Evolutionary conservation across 2,113 vertebrate genomes (phyloP), one percentile per base, ranked within the genome.

Genomic region (Cynopterus brachyotis): DNA sequence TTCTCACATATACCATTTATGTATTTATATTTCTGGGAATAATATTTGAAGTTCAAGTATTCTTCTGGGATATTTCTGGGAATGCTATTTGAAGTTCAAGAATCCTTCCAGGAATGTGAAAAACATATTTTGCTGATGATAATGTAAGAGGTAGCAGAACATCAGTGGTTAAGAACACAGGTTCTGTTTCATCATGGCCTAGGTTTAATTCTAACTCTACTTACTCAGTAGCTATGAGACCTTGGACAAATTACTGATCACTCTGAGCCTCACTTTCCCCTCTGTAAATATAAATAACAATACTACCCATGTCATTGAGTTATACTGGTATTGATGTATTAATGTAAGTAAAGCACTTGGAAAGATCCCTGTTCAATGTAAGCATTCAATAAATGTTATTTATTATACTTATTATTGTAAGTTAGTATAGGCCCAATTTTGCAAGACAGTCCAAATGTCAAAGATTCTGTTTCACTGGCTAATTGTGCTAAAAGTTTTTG

Each of bases 31-130:
- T 79, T 88, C 76, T 88, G 16, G 22, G 57, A 93, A 79, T 73
- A 72, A 5, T 66, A 87, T 87, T 37, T 87, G 55, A 78, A 91
- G 75, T 90, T 78, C 35, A 87, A 20, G 30, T 45, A 50, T 17
- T 11, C 20, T 91, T 22, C 32, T 83, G 30, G 37, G n/a, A n/a
- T 73, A 47, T 90, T 79, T 88, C 76, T 88, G 16, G 22, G 57
- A 93, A 79, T 73, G 67, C 5, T 66, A 87, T 87, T n/a, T 88
- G 57, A 79, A 91, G 76, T 91, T 79, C 32, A 88, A 17, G 32
- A 40, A 53, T 19, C 11, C 17, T 91, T 24, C n/a, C 67, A 20
- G 40, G 70, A 91, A 81, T 26, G 26, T 42, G 0, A 53, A 93
- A 93, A 50, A 59, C 30, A 79, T n/a, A 55, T 78, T 91, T 86